Conservation (phyloP, 2,113 vertebrate species). For the Oreochromis tanganicae region DNA sequence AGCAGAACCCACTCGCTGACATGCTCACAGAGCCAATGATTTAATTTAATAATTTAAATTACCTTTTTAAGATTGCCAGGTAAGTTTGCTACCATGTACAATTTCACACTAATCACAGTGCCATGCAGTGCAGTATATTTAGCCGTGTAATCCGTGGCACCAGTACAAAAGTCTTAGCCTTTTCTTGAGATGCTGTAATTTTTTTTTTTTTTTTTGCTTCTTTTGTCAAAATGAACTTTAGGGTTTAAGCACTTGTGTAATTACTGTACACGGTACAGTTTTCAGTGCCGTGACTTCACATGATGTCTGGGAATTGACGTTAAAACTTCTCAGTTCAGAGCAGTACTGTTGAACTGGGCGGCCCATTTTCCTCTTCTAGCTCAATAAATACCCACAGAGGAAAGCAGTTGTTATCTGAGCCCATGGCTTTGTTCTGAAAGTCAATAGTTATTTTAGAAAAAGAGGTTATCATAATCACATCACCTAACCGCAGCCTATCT, state of each 20-base stretch:
- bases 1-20: background rate
- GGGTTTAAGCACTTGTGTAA: background rate
- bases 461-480: slow-evolving; percentile 16
- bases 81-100: background rate
- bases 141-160: background rate
- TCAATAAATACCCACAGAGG: background rate
- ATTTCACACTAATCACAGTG: background rate
- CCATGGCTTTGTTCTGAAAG: slow-evolving; percentile 19
- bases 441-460: slow-evolving; percentile 22
- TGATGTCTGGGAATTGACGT: background rate
- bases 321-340: background rate
- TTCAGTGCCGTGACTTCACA: background rate
- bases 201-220: background rate
- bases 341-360: background rate
- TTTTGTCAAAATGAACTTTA: background rate
- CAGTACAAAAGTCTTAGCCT: background rate
- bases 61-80: background rate
- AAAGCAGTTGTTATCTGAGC: slow-evolving; percentile 16
- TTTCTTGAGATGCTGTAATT: background rate
- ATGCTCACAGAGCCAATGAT: background rate
- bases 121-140: background rate
- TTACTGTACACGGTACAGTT: background rate
- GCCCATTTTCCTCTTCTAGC: slow-evolving; percentile 4
- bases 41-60: background rate
- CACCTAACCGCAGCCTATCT: slow-evolving; percentile 7